These are phyloP conservation scores for Priocnemis perturbator DNA, from an alignment of 2,888 invertebrate species.

Conservation along the genomic window DNA sequence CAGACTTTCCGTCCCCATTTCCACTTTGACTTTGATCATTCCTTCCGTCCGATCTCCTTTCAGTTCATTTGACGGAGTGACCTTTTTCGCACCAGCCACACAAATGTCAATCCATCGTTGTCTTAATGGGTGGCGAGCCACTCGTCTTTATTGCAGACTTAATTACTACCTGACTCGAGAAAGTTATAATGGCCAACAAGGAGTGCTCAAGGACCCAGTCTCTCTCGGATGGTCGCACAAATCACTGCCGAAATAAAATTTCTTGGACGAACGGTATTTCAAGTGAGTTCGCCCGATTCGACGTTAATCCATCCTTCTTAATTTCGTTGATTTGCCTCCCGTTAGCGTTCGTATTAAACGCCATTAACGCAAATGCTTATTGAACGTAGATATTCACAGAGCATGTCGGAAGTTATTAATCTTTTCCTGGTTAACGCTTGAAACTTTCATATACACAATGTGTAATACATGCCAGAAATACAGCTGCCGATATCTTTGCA, in stretches of 20 bases:
- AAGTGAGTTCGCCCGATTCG: conserved; percentile 36
- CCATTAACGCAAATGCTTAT: too few species aligned
- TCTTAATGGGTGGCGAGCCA: conserved; percentile 72
- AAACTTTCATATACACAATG: too few species aligned
- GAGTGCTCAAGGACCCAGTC: conserved; percentile 57
- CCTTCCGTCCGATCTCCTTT: conserved; percentile 71
- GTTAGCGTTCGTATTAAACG: too few species aligned
- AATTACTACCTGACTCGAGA: conserved; percentile 74
- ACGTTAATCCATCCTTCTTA: conserved; percentile 16
- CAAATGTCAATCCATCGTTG: conserved; percentile 72
- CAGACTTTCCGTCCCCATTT: conserved; percentile 2
- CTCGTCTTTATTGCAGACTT: conserved; percentile 74
- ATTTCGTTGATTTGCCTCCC: background rate
- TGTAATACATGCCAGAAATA: too few species aligned
- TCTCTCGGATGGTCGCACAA: conserved; percentile 50
- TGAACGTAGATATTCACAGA: too few species aligned
- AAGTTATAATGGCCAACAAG: conserved; percentile 74
- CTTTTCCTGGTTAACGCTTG: too few species aligned
- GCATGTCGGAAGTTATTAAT: too few species aligned
- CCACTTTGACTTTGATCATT: conserved; percentile 67
- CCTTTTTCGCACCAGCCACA: conserved; percentile 66
- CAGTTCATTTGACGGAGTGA: conserved; percentile 72
- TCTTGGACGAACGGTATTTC: conserved; percentile 46
- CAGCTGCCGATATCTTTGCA: too few species aligned
- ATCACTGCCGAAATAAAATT: conserved; percentile 59